Evolutionary conservation across 2,797 vertebrate species (phyloP).

Genomic region (Cyclopterus lumpus): DNA sequence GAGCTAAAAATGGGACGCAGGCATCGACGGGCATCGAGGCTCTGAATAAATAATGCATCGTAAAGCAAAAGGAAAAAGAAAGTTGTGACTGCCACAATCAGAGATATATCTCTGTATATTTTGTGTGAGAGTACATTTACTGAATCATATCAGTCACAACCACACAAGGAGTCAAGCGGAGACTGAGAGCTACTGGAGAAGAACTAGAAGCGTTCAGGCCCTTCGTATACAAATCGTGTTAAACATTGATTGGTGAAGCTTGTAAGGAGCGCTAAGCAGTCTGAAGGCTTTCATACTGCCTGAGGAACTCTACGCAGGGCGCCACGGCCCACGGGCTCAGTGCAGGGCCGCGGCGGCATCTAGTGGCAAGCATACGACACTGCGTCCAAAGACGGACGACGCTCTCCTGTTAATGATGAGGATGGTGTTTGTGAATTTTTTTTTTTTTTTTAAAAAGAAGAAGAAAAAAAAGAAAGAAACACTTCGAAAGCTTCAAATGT

Average conservation of each 20-base stretch:
- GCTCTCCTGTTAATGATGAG: not conserved
- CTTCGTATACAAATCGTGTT: not conserved
- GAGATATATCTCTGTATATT: slow-evolving; percentile 2
- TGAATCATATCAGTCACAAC: slow-evolving; percentile 11
- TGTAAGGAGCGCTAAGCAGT: not conserved
- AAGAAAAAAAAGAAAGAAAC: not conserved
- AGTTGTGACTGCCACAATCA: slow-evolving; percentile 18
- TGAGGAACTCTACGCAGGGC: not conserved
- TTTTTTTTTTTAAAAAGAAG: not conserved
- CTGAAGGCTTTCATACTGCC: not conserved
- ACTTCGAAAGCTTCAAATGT: not conserved
- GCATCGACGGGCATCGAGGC: slow-evolving; percentile 55
- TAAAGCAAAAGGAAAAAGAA: slow-evolving; percentile 11
- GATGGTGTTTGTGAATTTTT: not conserved
- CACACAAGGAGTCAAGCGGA: not conserved
- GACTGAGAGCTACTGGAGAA: not conserved
- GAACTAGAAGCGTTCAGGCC: not conserved
- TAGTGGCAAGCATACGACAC: slow-evolving; percentile 55
- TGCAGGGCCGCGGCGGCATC: slow-evolving; percentile 54
- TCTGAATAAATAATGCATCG: slow-evolving; percentile 65
- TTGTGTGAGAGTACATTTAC: not conserved
- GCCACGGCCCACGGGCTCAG: not conserved
- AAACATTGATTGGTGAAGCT: not conserved
- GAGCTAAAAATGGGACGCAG: slow-evolving; percentile 71
- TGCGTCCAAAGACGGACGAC: slow-evolving; percentile 23